Conservation (phyloP, 1,140 invertebrate species). For the Oryctes rhinoceros region DNA sequence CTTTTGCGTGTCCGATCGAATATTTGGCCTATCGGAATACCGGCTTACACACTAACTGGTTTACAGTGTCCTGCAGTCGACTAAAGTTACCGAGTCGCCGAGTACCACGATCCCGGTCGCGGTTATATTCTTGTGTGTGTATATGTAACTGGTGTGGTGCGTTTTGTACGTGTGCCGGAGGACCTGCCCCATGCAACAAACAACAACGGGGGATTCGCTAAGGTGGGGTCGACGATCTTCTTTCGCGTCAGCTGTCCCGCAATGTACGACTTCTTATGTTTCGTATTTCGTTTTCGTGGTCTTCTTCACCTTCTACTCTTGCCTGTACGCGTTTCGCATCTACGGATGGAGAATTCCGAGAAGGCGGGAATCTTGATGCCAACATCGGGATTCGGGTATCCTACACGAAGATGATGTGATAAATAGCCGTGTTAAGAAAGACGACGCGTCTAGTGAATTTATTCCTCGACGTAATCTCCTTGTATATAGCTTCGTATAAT, state of each 20-base stretch:
- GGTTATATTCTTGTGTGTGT: slow-evolving; percentile 1
- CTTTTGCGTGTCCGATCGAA: too few species aligned
- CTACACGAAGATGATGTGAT: too few species aligned
- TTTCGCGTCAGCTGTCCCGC: slow-evolving; percentile 40
- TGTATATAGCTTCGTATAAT: too few species aligned
- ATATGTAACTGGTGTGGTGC: neutral
- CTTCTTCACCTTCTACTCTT: neutral
- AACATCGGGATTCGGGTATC: too few species aligned
- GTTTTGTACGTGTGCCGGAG: slow-evolving; percentile 27
- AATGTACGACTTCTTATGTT: neutral
- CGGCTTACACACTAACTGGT: neutral
- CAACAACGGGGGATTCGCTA: slow-evolving; percentile 33
- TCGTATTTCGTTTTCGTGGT: neutral
- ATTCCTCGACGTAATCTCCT: too few species aligned
- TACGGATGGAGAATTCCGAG: too few species aligned
- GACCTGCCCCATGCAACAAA: slow-evolving; percentile 38
- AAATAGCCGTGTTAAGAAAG: too few species aligned
- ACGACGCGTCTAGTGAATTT: too few species aligned
- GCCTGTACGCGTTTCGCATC: too few species aligned
- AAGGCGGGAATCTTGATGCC: too few species aligned
- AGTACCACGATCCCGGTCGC: neutral
- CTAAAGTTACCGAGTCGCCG: neutral
- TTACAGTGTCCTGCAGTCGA: neutral
- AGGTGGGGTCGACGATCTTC: slow-evolving; percentile 44
- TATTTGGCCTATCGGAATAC: neutral